A percentile compares a stretch with the other conserved stretches of the same genome.
Evolutionary conservation across 2,113 vertebrate genomes (phyloP).

Genomic region (Columbina picui): DNA sequence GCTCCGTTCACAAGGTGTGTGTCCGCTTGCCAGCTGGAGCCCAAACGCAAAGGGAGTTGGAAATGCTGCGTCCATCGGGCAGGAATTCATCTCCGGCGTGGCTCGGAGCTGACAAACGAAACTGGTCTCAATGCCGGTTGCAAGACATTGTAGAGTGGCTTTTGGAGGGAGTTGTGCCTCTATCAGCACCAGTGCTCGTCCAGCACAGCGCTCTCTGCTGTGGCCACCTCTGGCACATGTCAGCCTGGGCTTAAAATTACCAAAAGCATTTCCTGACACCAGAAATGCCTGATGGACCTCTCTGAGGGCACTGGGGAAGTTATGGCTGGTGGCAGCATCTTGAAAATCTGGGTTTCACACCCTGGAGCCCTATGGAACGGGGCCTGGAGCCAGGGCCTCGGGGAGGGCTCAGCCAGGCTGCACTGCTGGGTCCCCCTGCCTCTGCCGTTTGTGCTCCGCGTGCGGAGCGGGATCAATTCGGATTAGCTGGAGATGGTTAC

Average conservation of each 20-base stretch:
- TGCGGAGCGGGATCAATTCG: background rate
- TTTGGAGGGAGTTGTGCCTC: background rate
- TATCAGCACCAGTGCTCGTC: rapidly evolving
- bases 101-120: background rate
- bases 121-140: background rate
- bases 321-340: rapidly evolving
- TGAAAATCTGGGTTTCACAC: rapidly evolving
- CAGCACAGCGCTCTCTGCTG: background rate
- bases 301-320: background rate
- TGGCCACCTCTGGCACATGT: rapidly evolving
- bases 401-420: background rate
- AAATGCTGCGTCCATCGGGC: background rate
- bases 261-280: rapidly evolving
- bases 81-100: background rate
- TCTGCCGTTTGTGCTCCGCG: background rate
- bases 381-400: rapidly evolving
- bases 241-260: background rate
- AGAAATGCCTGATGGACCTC: rapidly evolving
- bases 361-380: rapidly evolving
- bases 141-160: background rate
- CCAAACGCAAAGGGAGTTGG: background rate
- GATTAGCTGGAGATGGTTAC: background rate
- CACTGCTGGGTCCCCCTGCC: background rate
- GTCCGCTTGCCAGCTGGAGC: rapidly evolving
- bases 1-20: background rate